phyloP scores from a whole-genome alignment of 2,797 vertebrate genomes.

The Florisuga fusca region DNA sequence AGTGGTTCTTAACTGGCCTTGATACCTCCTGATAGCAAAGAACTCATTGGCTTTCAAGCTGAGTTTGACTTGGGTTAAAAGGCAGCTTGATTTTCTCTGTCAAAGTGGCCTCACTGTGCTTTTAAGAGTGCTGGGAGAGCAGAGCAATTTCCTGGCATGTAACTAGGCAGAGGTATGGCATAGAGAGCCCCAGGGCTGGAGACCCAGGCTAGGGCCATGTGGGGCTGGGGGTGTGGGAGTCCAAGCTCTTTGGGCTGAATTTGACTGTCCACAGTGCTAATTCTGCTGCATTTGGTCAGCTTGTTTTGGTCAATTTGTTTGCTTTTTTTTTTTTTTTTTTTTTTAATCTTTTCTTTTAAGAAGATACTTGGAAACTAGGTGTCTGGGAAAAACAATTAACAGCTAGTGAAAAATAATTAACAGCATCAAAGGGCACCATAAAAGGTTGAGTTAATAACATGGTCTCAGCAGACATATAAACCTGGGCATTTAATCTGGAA shows the following conservation, averaged over 20 bases:
- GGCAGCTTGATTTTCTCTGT: background rate
- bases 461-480: constrained; percentile 44
- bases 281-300: background rate
- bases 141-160: background rate
- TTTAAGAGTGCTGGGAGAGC: background rate
- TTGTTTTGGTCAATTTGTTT: background rate
- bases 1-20: background rate
- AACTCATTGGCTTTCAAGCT: background rate
- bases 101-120: background rate
- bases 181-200: background rate
- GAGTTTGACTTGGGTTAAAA: background rate
- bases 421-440: constrained; percentile 59
- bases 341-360: background rate
- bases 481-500: constrained; percentile 42
- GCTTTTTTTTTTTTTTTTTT: too few relatives aligned
- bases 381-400: constrained; percentile 67
- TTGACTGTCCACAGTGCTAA: background rate
- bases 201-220: background rate
- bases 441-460: constrained; percentile 69
- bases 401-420: constrained; percentile 74
- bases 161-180: background rate
- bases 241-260: background rate
- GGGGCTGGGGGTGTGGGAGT: background rate
- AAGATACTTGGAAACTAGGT: constrained; percentile 11
- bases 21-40: background rate